A percentile compares a stretch with the other conserved stretches of the same genome.
phyloP scores from a whole-genome alignment of 2,113 vertebrate species.

The Sebastes fasciatus region DNA sequence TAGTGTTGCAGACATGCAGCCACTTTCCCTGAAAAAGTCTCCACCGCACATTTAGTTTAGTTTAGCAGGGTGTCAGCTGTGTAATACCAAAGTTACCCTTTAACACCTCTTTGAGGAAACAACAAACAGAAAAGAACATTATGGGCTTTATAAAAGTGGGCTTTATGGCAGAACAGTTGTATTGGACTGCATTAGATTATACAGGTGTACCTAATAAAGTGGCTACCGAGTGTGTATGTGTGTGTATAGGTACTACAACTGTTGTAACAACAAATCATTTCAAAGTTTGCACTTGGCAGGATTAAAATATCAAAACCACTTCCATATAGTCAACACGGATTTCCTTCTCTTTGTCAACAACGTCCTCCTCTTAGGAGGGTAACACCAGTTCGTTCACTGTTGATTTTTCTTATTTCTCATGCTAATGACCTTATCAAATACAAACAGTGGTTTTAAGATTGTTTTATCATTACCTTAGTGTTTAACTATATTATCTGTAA shows the following conservation, averaged over 20 bases:
- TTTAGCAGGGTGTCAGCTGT: too few species aligned
- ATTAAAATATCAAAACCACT: background rate
- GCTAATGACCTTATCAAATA: background rate
- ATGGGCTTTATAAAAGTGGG: background rate
- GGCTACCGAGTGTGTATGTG: too few species aligned
- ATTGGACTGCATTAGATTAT: background rate
- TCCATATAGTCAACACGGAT: background rate
- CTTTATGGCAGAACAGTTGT: background rate
- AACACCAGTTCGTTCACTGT: background rate
- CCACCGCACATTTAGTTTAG: too few species aligned
- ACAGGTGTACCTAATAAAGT: background rate
- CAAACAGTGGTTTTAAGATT: constrained; percentile 11
- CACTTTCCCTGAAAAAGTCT: too few species aligned
- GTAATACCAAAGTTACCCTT: too few species aligned
- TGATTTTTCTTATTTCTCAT: background rate
- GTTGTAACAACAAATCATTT: background rate
- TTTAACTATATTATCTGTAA: background rate
- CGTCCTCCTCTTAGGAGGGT: background rate
- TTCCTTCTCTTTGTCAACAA: background rate
- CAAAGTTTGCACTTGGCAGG: background rate
- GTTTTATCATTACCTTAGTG: constrained; percentile 1
- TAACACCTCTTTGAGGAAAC: background rate
- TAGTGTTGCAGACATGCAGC: too few species aligned
- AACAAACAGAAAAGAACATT: background rate
- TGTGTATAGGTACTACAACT: too few species aligned